Conservation (phyloP, 2,113 vertebrate genomes). For the Stigmatopora argus region DNA sequence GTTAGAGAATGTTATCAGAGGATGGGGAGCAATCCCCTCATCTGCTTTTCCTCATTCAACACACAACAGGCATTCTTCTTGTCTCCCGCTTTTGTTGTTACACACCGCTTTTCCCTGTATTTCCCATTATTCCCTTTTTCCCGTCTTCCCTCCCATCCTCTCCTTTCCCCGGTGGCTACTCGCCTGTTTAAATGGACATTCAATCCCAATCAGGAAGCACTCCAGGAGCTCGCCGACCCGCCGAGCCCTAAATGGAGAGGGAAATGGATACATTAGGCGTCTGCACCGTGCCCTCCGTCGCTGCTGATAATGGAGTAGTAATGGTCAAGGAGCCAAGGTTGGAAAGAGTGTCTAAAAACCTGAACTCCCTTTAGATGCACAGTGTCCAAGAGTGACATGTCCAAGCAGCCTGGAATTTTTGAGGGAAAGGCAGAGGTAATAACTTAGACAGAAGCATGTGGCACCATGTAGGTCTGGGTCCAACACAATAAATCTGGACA, state of each 20-base stretch:
- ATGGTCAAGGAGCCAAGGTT: constrained; percentile 64
- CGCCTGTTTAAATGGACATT: constrained; percentile 73
- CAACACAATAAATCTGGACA: background rate
- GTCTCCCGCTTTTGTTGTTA: constrained; percentile 10
- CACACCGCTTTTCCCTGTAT: constrained; percentile 18
- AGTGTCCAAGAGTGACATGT: constrained; percentile 39
- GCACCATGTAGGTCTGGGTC: background rate
- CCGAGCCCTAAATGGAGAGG: constrained; percentile 66
- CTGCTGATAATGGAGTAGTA: constrained; percentile 70
- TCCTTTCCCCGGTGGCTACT: constrained; percentile 50
- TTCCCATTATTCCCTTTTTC: constrained; percentile 32
- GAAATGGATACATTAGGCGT: constrained; percentile 74
- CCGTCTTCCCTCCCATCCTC: background rate
- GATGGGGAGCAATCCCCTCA: constrained; percentile 18
- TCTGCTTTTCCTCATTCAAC: constrained; percentile 18
- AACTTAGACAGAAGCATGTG: constrained; percentile 4
- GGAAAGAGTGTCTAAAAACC: constrained; percentile 55
- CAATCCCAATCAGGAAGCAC: constrained; percentile 73
- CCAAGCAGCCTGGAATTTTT: constrained; percentile 29
- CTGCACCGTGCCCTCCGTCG: constrained; percentile 61
- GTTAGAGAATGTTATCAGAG: constrained; percentile 17
- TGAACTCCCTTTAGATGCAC: constrained; percentile 46
- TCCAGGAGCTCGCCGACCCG: constrained; percentile 61
- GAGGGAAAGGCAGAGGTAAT: constrained; percentile 3
- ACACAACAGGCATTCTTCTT: constrained; percentile 12